Evolutionary conservation across 2,797 vertebrate species (phyloP), one percentile per base, ranked within the genome.

Genomic region (Kryptolebias ocellatus): DNA sequence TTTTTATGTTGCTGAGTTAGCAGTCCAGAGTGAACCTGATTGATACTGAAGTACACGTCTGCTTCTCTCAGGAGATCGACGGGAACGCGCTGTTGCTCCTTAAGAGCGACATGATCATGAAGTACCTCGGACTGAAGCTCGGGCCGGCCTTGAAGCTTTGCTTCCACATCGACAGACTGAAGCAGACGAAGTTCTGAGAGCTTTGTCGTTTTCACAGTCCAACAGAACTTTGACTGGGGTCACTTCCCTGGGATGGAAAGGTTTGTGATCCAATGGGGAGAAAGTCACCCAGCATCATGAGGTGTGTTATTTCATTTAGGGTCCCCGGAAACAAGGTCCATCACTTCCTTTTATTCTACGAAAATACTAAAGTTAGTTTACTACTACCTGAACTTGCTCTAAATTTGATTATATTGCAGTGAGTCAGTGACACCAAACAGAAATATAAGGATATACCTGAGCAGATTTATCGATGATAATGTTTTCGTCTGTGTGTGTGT

Each of bases 61-160:
- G 50, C 60, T 70, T 46, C 63, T 52, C 50, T 47, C 88, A 99
- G 97, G 96, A 98, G 91, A 97, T 97, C 52, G 96, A 98, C 3
- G 96, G 96, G 68, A 96, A 97, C 58, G 96, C 96, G 20, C 89
- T 98, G 83, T 60, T 98, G 74, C 91, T 98, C 81, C 92, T 98
- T 72, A 98, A 95, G 92, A 99, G 96, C 4, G 96, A 97, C 89
- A 95, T 98, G 96, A 94, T 98, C 86, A 98, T 97, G 96, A 98
- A 98, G 88, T 97, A 98, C 87, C 91, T 98, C 55, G 96, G 96
- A 71, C 95, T 98, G 91, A 99, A 97, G 92, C 89, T 97, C 82
- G 97, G 96, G 53, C 96, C 96, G 0, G 95, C 97, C 0, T 82
- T 98, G 91, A 97, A 97, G 87, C 94, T 97, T 64, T 98, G 96